Conservation (phyloP, 2,113 vertebrate genomes). For the Casuarius casuarius region DNA sequence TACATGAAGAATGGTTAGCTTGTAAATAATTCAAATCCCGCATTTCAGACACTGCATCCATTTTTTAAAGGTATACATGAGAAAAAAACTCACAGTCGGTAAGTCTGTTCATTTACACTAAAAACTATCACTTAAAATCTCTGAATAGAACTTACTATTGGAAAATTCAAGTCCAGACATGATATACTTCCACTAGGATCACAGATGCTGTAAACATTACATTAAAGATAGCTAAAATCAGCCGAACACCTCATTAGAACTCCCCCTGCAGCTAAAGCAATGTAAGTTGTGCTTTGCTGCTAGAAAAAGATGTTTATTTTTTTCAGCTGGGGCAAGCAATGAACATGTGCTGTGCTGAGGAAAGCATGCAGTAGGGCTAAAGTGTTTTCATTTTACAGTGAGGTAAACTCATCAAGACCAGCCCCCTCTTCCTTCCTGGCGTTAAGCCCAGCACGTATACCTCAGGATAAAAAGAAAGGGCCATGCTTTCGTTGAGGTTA, state of each 20-base stretch:
- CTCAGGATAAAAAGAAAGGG: accelerated
- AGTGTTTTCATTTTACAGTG: neutral
- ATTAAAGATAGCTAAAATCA: neutral
- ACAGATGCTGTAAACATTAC: neutral
- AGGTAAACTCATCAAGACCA: neutral
- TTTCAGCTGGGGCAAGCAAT: neutral
- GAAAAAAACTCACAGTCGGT: neutral
- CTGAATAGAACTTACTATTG: neutral
- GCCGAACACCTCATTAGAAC: neutral
- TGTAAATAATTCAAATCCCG: neutral
- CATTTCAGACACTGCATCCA: accelerated
- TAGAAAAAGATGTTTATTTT: neutral
- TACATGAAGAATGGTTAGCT: neutral
- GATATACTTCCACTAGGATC: neutral
- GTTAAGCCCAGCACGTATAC: neutral
- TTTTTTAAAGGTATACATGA: neutral
- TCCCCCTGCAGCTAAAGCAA: conserved; percentile 27
- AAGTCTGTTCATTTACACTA: neutral
- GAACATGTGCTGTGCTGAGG: neutral
- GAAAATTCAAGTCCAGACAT: conserved; percentile 16
- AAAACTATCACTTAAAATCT: neutral
- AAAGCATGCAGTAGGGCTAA: neutral
- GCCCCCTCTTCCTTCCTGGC: neutral
- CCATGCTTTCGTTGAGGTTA: neutral
- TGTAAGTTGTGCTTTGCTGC: neutral